Conservation (phyloP, 2,797 vertebrate genomes). For the Pelochelys cantorii region DNA sequence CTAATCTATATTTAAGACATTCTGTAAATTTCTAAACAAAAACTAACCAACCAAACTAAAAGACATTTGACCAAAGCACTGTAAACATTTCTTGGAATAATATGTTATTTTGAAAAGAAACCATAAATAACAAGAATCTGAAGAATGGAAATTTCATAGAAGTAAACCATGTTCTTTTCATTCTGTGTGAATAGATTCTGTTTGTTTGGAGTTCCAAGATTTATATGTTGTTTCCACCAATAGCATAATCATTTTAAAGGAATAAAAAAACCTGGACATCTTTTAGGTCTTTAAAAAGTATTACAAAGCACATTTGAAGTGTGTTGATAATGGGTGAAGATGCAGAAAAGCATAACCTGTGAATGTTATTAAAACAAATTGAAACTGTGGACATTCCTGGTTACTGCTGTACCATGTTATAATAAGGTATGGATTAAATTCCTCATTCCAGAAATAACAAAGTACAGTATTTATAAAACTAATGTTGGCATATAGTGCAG, state of each 20-base stretch:
- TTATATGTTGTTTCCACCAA: background rate
- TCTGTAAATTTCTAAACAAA: background rate
- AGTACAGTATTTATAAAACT: background rate
- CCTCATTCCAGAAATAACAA: background rate
- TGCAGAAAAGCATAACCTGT: background rate
- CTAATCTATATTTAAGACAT: slow-evolving; percentile 9
- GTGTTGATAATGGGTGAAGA: background rate
- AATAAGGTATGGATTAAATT: background rate
- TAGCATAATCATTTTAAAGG: background rate
- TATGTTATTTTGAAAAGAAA: background rate
- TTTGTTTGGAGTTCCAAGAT: background rate
- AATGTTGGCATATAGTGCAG: background rate
- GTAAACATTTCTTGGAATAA: background rate
- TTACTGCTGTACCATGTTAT: background rate
- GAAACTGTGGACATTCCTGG: background rate
- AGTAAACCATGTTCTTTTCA: background rate
- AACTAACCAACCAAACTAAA: background rate
- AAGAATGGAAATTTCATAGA: background rate
- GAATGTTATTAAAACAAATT: background rate
- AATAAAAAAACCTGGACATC: background rate
- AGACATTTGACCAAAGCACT: background rate
- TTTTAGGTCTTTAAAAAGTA: background rate
- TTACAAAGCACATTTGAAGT: background rate
- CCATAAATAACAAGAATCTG: background rate
- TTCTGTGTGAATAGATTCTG: background rate